A percentile compares a stretch with the other conserved stretches of the same genome.
Evolutionary conservation across 2,888 invertebrate species (phyloP).

Genomic region (Sipunculus nudus): DNA sequence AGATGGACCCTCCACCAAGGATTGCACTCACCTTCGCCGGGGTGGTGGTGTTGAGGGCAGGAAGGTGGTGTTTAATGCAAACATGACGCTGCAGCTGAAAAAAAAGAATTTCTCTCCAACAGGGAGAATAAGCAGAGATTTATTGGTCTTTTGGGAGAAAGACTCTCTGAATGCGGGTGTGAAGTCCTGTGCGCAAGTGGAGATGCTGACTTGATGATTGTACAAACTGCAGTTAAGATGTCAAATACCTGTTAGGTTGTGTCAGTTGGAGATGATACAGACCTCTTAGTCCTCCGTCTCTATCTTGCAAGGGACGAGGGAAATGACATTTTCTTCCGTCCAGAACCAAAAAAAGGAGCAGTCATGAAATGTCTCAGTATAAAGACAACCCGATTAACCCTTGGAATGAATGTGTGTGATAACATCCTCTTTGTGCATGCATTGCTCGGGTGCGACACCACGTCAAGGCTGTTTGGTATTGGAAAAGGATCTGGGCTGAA

Average conservation of each 20-base stretch:
- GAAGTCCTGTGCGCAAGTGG: slow-evolving; percentile 29
- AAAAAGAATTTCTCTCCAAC: slow-evolving; percentile 41
- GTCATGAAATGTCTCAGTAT: not conserved
- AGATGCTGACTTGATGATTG: slow-evolving; percentile 46
- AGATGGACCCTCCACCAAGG: slow-evolving; percentile 36
- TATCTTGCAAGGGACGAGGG: not conserved
- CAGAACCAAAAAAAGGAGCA: not conserved
- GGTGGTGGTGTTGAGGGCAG: slow-evolving; percentile 21
- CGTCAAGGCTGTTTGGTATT: not conserved
- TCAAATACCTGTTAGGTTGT: slow-evolving; percentile 17
- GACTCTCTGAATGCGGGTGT: slow-evolving; percentile 16
- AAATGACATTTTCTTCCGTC: not conserved
- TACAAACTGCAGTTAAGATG: slow-evolving; percentile 29
- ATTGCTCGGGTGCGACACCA: not conserved
- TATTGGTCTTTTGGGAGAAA: slow-evolving; percentile 26
- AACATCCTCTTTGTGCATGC: not conserved
- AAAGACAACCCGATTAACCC: not conserved
- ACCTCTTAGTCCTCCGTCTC: slow-evolving; percentile 40
- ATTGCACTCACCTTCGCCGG: slow-evolving; percentile 38
- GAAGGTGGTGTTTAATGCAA: slow-evolving; percentile 29
- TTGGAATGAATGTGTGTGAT: not conserved
- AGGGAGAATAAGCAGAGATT: slow-evolving; percentile 42
- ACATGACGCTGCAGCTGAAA: slow-evolving; percentile 35
- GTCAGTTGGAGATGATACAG: slow-evolving; percentile 47
- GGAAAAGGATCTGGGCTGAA: no score